These are phyloP conservation scores for Lacanobia oleracea DNA, from an alignment of 2,888 invertebrate species.

Conservation along the genomic window DNA sequence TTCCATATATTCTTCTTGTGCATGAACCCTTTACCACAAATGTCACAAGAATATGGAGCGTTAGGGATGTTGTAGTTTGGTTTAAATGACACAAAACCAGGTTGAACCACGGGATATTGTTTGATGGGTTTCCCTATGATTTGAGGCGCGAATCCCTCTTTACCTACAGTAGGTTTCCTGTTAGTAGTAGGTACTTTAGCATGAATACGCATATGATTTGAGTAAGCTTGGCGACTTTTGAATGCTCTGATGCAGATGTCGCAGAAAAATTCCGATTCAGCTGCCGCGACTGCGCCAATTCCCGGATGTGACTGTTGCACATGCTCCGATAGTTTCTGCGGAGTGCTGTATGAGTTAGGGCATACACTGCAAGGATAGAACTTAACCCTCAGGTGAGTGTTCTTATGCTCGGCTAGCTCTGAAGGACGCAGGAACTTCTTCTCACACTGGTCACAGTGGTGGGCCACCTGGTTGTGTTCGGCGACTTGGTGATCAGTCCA, in stretches of 20 bases:
- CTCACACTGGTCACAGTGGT: conserved; percentile 92
- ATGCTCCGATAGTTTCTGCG: conserved; percentile 91
- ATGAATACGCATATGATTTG: conserved; percentile 90
- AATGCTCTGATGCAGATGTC: conserved; percentile 91
- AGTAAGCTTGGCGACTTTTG: conserved; percentile 89
- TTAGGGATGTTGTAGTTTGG: conserved; percentile 85
- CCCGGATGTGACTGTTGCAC: conserved; percentile 88
- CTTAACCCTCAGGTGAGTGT: conserved; percentile 92
- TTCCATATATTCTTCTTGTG: conserved; percentile 90
- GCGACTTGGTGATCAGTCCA: conserved; percentile 91
- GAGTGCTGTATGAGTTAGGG: conserved; percentile 91
- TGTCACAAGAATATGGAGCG: conserved; percentile 91
- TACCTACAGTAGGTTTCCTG: conserved; percentile 81
- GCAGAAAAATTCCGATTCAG: conserved; percentile 88
- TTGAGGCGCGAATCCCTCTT: conserved; percentile 83
- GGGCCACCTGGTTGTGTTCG: conserved; percentile 88
- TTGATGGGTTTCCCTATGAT: conserved; percentile 86
- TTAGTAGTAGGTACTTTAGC: conserved; percentile 89
- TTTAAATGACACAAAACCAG: conserved; percentile 81
- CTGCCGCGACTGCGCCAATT: conserved; percentile 70
- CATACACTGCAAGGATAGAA: conserved; percentile 91
- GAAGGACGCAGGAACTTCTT: conserved; percentile 91
- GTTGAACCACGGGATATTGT: conserved; percentile 81
- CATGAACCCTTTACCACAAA: conserved; percentile 92
- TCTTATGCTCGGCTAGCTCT: conserved; percentile 92